A percentile compares a stretch with the other conserved stretches of the same genome.
Evolutionary conservation across 2,888 invertebrate species (phyloP).

Genomic region (Smittia sp.): DNA sequence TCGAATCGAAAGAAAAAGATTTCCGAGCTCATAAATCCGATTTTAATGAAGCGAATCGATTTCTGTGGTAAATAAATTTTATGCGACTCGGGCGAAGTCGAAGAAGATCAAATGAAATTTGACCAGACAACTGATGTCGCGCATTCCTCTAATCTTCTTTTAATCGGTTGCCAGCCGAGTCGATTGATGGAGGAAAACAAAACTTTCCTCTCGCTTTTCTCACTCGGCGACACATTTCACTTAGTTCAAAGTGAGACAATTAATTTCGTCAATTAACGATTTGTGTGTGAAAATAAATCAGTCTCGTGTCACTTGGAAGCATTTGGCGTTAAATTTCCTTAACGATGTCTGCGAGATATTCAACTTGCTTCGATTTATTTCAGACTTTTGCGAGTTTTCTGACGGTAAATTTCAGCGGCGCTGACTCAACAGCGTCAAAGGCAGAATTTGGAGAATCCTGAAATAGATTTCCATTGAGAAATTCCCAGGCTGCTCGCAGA

Average conservation of each 20-base stretch:
- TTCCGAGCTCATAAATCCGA: slow-evolving; percentile 32
- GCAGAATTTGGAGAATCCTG: no score
- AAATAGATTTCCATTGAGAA: no score
- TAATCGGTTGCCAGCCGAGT: neutral
- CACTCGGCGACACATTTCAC: neutral
- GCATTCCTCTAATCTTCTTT: slow-evolving; percentile 14
- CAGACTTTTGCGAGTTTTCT: neutral
- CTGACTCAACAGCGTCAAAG: no score
- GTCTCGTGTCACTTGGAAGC: neutral
- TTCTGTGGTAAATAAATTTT: slow-evolving; percentile 37
- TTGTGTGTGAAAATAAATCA: neutral
- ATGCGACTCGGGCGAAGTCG: neutral
- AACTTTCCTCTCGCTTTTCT: neutral
- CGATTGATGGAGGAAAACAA: neutral
- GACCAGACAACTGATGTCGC: slow-evolving; percentile 2
- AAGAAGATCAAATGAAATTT: slow-evolving; percentile 13
- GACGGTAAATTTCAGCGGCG: no score
- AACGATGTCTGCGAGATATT: neutral
- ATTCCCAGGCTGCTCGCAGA: no score
- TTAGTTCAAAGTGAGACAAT: neutral
- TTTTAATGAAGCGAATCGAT: slow-evolving; percentile 40
- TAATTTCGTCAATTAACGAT: neutral
- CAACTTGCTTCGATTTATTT: neutral
- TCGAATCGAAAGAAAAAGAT: neutral
- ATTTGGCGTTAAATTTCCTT: neutral